phyloP scores from a whole-genome alignment of 2,888 invertebrate species.

The Ennomos erosarius region DNA sequence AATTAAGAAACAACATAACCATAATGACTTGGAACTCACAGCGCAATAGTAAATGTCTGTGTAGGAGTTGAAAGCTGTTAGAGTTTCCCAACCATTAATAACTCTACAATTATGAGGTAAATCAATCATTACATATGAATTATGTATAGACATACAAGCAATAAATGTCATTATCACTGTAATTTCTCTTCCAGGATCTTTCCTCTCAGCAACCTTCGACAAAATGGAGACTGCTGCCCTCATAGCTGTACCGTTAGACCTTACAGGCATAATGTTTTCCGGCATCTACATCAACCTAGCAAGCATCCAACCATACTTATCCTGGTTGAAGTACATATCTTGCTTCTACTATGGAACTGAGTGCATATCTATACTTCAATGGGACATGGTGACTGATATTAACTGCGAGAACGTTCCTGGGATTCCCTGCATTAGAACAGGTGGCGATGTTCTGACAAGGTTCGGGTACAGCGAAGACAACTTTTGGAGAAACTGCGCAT shows the following conservation, averaged over 20 bases:
- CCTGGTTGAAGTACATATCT: slow-evolving; percentile 87
- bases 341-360: slow-evolving; percentile 90
- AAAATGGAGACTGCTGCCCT: slow-evolving; percentile 88
- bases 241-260: slow-evolving; percentile 88
- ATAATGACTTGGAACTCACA: no score
- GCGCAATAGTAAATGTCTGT: no score
- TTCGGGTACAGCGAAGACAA: slow-evolving; percentile 80
- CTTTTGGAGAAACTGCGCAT: slow-evolving; percentile 74
- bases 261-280: slow-evolving; percentile 87
- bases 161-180: no score
- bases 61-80: no score
- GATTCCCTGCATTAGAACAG: slow-evolving; percentile 86
- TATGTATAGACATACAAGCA: no score
- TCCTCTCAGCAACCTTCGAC: slow-evolving; percentile 89
- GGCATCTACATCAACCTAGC: slow-evolving; percentile 88
- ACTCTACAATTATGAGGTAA: no score
- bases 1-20: no score
- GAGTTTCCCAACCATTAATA: no score
- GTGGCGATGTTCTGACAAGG: slow-evolving; percentile 84
- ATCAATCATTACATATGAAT: no score
- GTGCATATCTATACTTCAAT: slow-evolving; percentile 88
- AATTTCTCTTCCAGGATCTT: slow-evolving; percentile 78
- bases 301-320: slow-evolving; percentile 79
- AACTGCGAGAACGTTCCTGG: slow-evolving; percentile 83
- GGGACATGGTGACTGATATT: slow-evolving; percentile 86